Evolutionary conservation across 2,797 vertebrate species (phyloP), one percentile per base, ranked within the genome.

Genomic region (Gymnothorax javanicus): DNA sequence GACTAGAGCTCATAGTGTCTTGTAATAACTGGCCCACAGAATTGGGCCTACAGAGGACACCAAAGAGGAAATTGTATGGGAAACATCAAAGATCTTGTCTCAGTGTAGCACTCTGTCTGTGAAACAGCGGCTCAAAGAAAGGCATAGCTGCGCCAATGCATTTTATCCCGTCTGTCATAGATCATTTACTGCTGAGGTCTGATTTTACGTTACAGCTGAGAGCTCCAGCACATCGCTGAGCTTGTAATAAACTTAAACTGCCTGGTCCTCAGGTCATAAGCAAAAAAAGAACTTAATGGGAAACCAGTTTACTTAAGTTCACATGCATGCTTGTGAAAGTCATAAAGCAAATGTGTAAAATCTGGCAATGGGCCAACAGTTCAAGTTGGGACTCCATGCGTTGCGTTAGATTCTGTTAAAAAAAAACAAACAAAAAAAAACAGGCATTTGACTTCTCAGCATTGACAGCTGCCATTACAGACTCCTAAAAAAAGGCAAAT

Each of bases 191-290:
- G 57, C 73, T 64, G 85, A 52, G 73, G 7, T 81, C 85, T 86
- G 58, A 7, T 60, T 83, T 13, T 56, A 15, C 60, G 82, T 62
- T 54, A 12, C 85, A 86, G 85, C 85, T 86, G 85, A 77, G 75
- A 77, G 75, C 77, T 86, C 50, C 77, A 64, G 81, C 64, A 81
- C 73, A 17, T 77, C 82, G 75, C 60, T 86, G 59, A 86, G 50
- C 58, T 59, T 15, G 50, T 60, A 64, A 52, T 62, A 59, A 59
- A 62, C 79, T 60, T 82, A 62, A 7, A 52, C 58, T 77, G 64
- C 23, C 60, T 50, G 77, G 85, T 82, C 79, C 59, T 6, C 43
- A 60, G 60, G 62, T 86, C 81, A 62, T 50, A 67, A 82, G 60
- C 9, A 60, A 86, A 86, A 82, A 67, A 67, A 67, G 4, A n/a